Base-by-base conservation (phyloP, 64 coral and sea anemone species). In the Dendrophyllia cribrosa region DNA sequence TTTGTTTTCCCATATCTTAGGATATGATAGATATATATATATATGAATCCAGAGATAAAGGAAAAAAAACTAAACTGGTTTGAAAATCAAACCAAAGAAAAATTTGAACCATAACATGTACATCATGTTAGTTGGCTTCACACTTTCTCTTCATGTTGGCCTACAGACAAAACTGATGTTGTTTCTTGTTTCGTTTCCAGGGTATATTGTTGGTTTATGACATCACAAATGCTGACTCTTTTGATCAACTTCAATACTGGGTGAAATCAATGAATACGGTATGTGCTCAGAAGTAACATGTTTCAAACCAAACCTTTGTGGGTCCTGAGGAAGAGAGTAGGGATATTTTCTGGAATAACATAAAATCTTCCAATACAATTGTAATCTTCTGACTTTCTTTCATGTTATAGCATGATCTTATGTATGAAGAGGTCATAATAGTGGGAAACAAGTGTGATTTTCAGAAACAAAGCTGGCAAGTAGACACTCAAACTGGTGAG, bases 161-260 rank as follows among this genome's bases (percentile, higher is more conserved):
- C 34, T 34, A 34, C 34, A 34, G 34, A 34, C 34, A 34, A 34
- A 34, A 34, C 2, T 34, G 34, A 34, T 34, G 34, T 34, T 34
- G 34, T 34, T 12, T 23, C 25, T 90, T 85, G 8, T 69, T 16
- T 52, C 9, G 16, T 93, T 66, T 34, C 17, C 25, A 97, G 95
- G 95, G 95, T 76, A 52, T 91, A 74, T 82, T 97, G 50, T 62
- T 97, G 48, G 92, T 97, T 9, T 97, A 97, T 81, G 95, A 97
- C 66, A 97, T 97, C 19, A 83, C 88, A 61, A 91, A 77, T 79
- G 75, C 61, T 60, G 20, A 21, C n/a, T 94, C 95, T 1, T 97
- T 91, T 82, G 92, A 97, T 83, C 87, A 94, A 20, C 69, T 97
- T 25, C 76, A 94, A 22, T 97, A 88, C 88, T 97, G 95, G 95